Evolutionary conservation across 1,140 invertebrate species (phyloP), one percentile per base, ranked within the genome.

Genomic region (Spodoptera litura): DNA sequence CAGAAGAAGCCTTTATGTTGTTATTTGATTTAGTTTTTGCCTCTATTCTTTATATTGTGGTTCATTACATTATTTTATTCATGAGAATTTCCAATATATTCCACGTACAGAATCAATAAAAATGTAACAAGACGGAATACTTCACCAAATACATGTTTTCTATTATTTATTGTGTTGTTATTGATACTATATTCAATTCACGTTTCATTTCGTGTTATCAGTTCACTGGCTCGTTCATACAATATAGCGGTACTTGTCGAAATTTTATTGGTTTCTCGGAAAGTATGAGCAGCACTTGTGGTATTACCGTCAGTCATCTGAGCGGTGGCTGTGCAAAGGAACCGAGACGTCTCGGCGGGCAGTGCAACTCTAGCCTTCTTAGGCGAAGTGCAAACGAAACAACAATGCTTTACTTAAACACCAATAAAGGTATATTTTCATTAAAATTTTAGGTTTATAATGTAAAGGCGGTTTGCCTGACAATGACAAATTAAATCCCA

Each of bases 191-290:
- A 76, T 59, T 62, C 74, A 78, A 82, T 78, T 78, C 71, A 70
- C 64, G 66, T 83, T 78, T 76, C 78, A 83, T 78, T 80, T 78
- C 51, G 20, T 38, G 73, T 78, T 78, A 80, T 78, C 81, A 83
- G 81, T 83, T 80, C 76, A 82, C 51, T 82, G 80, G 55, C 73
- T 58, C 71, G 68, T 44, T 66, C 78, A 72, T 75, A 79, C 74
- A 68, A 79, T 72, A 61, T 72, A 78, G 59, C 53, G 75, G 35
- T 31, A 70, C 66, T 64, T 61, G 78, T 78, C 12, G 77, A 70
- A 76, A 80, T 82, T 83, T 83, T 85, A 85, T 85, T 83, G 78
- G 78, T 68, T 83, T 76, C 56, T 56, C 31, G 31, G 73, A 52
- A 70, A 80, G 74, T 80, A 56, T 61, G 56, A 52, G 44, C 53